phyloP scores from a whole-genome alignment of 2,113 vertebrate species.

The Abramis brama region DNA sequence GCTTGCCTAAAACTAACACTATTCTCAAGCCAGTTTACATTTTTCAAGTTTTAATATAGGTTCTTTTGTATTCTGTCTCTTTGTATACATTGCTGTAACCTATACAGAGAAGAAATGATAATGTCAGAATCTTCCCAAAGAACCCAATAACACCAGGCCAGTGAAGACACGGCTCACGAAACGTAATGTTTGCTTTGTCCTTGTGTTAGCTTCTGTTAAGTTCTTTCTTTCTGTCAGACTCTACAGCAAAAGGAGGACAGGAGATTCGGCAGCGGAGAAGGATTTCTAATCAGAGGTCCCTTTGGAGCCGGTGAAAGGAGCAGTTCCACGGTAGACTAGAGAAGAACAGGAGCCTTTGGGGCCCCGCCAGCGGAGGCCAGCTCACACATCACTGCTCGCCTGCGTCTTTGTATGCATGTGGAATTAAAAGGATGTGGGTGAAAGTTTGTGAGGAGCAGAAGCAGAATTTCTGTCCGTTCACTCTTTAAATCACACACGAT shows the following conservation, averaged over 20 bases:
- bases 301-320: slow-evolving; percentile 51
- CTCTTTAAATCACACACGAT: slow-evolving; percentile 29
- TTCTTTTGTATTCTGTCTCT: background rate
- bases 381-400: slow-evolving; percentile 48
- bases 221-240: slow-evolving; percentile 13
- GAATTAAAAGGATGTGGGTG: slow-evolving; percentile 48
- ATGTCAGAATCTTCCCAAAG: background rate
- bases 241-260: slow-evolving; percentile 12
- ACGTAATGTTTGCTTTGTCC: slow-evolving; percentile 41
- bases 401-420: slow-evolving; percentile 34
- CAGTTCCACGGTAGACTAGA: slow-evolving; percentile 53
- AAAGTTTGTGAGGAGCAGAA: slow-evolving; percentile 42
- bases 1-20: background rate
- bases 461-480: slow-evolving; percentile 32
- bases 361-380: slow-evolving; percentile 34
- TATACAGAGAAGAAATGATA: background rate
- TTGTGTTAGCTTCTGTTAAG: slow-evolving; percentile 14
- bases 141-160: background rate
- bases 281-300: slow-evolving; percentile 55
- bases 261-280: slow-evolving; percentile 27
- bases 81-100: background rate
- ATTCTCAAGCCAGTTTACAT: no score
- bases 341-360: slow-evolving; percentile 51
- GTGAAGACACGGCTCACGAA: slow-evolving; percentile 7
- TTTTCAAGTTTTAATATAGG: background rate